Percentiles rank a stretch among this genome's conserved stretches.
phyloP scores from a whole-genome alignment of 2,888 invertebrate species.

The Amphipyra berbera region DNA sequence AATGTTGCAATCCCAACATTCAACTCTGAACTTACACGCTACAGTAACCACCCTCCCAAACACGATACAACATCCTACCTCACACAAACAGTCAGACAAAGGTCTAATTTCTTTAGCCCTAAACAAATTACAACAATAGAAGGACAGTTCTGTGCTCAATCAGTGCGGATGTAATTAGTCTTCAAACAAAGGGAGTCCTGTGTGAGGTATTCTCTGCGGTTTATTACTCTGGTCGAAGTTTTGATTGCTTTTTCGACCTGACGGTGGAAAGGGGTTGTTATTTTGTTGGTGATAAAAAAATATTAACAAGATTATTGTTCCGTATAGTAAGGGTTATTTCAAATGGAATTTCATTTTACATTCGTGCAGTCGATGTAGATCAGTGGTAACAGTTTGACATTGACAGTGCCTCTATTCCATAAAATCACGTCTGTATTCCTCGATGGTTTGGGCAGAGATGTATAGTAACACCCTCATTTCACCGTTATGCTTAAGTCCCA shows the following conservation, averaged over 20 bases:
- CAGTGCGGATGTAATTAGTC: slow-evolving; percentile 53
- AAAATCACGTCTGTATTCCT: no score
- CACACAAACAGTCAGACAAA: slow-evolving; percentile 27
- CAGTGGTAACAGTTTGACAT: no score
- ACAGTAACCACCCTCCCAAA: background rate
- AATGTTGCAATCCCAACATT: background rate
- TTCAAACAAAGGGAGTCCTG: slow-evolving; percentile 47
- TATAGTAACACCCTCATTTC: no score
- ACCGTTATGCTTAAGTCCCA: no score
- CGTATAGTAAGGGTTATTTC: no score
- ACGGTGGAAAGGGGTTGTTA: slow-evolving; percentile 1
- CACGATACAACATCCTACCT: background rate
- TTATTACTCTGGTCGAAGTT: slow-evolving; percentile 38
- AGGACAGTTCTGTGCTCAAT: slow-evolving; percentile 45
- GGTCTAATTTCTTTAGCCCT: slow-evolving; percentile 45
- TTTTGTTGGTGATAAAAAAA: slow-evolving; percentile 14
- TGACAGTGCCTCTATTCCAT: no score
- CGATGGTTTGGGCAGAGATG: no score
- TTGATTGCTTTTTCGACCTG: slow-evolving; percentile 40
- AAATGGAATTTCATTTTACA: no score
- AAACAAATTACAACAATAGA: slow-evolving; percentile 51
- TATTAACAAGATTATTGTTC: no score
- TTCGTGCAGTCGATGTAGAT: no score
- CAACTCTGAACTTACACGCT: background rate
- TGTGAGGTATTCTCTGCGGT: slow-evolving; percentile 28